Conservation (phyloP, 2,113 vertebrate genomes). For the Tragelaphus strepsiceros region DNA sequence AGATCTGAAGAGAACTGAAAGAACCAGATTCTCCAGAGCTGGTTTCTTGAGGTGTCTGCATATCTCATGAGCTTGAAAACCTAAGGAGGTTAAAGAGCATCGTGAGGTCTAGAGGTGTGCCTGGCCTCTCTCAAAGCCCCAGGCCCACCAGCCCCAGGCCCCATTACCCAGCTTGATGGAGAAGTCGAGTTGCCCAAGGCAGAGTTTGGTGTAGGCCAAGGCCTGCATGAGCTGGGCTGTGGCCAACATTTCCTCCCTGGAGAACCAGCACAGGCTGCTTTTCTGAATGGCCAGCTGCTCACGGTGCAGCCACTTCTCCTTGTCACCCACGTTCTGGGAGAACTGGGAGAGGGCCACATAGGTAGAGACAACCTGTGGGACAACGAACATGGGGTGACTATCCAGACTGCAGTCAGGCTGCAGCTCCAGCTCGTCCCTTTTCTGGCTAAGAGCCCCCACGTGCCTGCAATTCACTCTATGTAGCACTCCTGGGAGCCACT, state of each 20-base stretch:
- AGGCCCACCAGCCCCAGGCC: neutral
- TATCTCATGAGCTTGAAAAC: slow-evolving; percentile 49
- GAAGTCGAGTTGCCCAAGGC: slow-evolving; percentile 50
- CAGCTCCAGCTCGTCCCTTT: neutral
- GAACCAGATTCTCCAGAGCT: slow-evolving; percentile 53
- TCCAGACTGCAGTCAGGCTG: neutral
- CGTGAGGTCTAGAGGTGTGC: neutral
- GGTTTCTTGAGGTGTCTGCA: slow-evolving; percentile 43
- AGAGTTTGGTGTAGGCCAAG: slow-evolving; percentile 58
- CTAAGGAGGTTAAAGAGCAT: slow-evolving; percentile 3
- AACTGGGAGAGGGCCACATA: slow-evolving; percentile 62
- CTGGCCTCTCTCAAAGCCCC: neutral
- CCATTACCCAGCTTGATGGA: slow-evolving; percentile 55
- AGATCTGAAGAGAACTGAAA: slow-evolving; percentile 63
- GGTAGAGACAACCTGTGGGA: slow-evolving; percentile 33
- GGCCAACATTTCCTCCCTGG: slow-evolving; percentile 35
- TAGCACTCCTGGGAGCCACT: neutral
- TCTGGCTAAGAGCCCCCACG: neutral
- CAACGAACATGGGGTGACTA: neutral
- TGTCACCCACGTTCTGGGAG: slow-evolving; percentile 41
- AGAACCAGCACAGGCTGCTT: slow-evolving; percentile 12
- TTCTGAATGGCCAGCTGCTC: slow-evolving; percentile 58
- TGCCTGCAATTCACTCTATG: neutral
- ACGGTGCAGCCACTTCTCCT: slow-evolving; percentile 33
- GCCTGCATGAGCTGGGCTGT: slow-evolving; percentile 49